phyloP scores from a whole-genome alignment of 2,888 invertebrate species.

The Drymonia ruficornis region DNA sequence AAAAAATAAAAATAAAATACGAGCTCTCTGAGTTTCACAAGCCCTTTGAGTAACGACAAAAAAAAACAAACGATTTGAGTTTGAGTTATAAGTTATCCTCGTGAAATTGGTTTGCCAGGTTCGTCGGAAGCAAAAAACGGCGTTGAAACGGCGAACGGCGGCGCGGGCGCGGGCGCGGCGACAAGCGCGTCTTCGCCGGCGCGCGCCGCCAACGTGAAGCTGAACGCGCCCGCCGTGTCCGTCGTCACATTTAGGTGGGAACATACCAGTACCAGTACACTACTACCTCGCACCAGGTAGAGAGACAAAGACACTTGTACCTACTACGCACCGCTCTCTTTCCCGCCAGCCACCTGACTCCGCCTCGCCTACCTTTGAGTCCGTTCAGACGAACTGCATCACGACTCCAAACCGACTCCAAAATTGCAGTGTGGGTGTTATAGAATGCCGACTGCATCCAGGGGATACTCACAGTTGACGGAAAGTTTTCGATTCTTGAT shows the following conservation, averaged over 20 bases:
- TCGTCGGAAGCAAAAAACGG: conserved; percentile 41
- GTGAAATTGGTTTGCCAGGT: conserved; percentile 37
- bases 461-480: too few relatives aligned
- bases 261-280: too few relatives aligned
- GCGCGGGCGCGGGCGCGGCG: conserved; percentile 47
- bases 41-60: too few relatives aligned
- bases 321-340: conserved; percentile 54
- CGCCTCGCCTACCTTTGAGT: conserved; percentile 32
- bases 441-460: too few relatives aligned
- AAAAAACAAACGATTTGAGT: too few relatives aligned
- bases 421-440: too few relatives aligned
- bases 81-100: background rate
- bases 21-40: too few relatives aligned
- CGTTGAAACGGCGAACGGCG: conserved; percentile 53
- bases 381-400: background rate
- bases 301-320: conserved; percentile 82
- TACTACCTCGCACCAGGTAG: conserved; percentile 86
- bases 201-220: conserved; percentile 77
- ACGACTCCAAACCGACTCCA: too few relatives aligned
- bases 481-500: too few relatives aligned
- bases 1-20: too few relatives aligned
- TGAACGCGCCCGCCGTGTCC: conserved; percentile 91
- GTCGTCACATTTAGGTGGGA: conserved; percentile 97
- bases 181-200: conserved; percentile 62
- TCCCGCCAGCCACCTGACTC: conserved; percentile 49